These are phyloP conservation scores for Myoxocephalus aenaeus DNA, from an alignment of 2,797 vertebrate genomes.

Conservation along the genomic window DNA sequence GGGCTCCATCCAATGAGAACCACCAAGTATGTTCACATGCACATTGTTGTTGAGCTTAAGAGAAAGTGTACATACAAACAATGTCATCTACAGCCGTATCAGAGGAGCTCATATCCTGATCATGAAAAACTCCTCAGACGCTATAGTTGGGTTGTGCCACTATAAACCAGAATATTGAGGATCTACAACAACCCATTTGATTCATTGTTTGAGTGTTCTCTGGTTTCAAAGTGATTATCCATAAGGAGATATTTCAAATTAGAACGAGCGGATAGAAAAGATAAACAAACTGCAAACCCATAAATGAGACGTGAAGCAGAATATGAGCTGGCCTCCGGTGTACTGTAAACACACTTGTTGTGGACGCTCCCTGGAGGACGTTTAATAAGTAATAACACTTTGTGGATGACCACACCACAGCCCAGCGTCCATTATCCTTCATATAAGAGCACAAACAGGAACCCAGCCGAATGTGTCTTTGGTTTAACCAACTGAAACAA, in stretches of 20 bases:
- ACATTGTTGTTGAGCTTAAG: background rate
- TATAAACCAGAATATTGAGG: background rate
- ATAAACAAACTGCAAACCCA: constrained; percentile 1
- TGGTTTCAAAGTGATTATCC: background rate
- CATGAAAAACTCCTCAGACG: background rate
- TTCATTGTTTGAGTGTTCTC: background rate
- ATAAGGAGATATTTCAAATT: background rate
- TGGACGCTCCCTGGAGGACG: constrained; percentile 32
- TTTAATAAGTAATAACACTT: constrained; percentile 33
- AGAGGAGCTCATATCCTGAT: background rate
- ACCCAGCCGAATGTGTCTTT: constrained; percentile 67
- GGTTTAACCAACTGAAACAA: constrained; percentile 67
- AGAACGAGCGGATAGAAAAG: background rate
- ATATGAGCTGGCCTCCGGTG: constrained; percentile 27
- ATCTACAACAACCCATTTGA: background rate
- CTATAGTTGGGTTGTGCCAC: background rate
- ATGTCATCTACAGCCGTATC: background rate
- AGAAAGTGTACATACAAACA: background rate
- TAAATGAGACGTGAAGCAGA: constrained; percentile 2
- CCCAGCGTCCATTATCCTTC: constrained; percentile 45
- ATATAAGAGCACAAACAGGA: constrained; percentile 30
- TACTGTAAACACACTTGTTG: constrained; percentile 35
- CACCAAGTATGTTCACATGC: constrained; percentile 19
- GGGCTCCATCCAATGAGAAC: background rate
- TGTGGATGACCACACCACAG: constrained; percentile 40